Evolutionary conservation across 2,113 vertebrate species (phyloP), one percentile per base, ranked within the genome.

Genomic region (Menidia beryllina): DNA sequence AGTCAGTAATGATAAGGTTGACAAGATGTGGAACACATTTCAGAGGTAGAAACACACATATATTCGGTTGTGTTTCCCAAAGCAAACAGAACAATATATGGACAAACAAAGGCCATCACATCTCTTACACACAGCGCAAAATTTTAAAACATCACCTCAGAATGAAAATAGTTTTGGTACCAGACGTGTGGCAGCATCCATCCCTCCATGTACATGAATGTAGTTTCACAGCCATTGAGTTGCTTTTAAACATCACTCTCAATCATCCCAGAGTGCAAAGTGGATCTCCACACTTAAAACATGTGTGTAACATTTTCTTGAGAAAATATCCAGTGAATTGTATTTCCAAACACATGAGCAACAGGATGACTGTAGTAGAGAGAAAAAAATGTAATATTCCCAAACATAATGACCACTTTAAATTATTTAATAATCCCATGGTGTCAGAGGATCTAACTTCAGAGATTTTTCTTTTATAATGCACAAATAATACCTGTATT

Each of bases 1-100:
- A 59, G 77, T 64, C 79, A 82, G 72, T 51, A 3, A 67, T 53
- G 72, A 85, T 75, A 62, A 85, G 61, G 52, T 63, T 23, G 66
- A 82, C 56, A 49, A 75, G 69, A 79, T 66, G 56, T 39, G 38
- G 53, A 19, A 60, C 68, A 72, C 51, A 51, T 50, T 41, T 19
- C 30, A 34, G 53, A 62, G 57, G 57, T 50, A 64, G 52, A 69
- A 27, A 26, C 14, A 52, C 10, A 26, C 43, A 43, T 43, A 43
- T 17, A 43, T 4, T 7, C 53, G 3, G 34, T 43, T 36, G 19
- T 38, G 34, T 23, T 39, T 39, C 24, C 36, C 54, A 10, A 7
- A 12, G 12, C 21, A 53, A 45, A 58, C 27, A 13, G 12, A 65
- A 53, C 47, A 63, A 52, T 68, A 36, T 17, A 38, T 38, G 41